Percentiles rank a stretch among this genome's conserved stretches.
Evolutionary conservation across 2,797 vertebrate genomes (phyloP).

Genomic region (Manis javanica): DNA sequence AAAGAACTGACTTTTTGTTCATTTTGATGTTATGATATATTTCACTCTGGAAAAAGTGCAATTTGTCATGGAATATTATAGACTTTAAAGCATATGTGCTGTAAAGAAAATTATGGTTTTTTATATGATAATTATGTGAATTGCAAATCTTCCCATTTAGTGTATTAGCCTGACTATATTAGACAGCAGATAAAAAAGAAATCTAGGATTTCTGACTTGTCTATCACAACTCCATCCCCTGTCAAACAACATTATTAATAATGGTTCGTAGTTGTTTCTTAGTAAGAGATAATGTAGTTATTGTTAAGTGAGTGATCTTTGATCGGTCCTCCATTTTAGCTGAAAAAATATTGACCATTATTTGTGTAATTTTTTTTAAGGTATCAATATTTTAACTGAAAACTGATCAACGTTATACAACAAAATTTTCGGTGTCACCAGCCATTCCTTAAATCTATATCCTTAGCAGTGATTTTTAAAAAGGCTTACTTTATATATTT

Average conservation of each 20-base stretch:
- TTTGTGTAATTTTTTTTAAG: constrained; percentile 53
- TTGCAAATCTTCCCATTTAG: constrained; percentile 28
- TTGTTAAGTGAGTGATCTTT: constrained; percentile 39
- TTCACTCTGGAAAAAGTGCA: constrained; percentile 35
- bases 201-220: constrained; percentile 29
- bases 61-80: constrained; percentile 51
- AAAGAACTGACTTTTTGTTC: constrained; percentile 63
- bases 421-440: constrained; percentile 25
- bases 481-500: constrained; percentile 23
- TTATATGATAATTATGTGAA: constrained; percentile 21
- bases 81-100: neutral
- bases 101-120: constrained; percentile 1
- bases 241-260: constrained; percentile 1
- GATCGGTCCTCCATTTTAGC: constrained; percentile 35
- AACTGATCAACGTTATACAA: constrained; percentile 24
- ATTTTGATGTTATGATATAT: constrained; percentile 55
- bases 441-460: constrained; percentile 4
- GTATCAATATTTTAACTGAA: constrained; percentile 46
- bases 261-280: constrained; percentile 24
- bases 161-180: constrained; percentile 31
- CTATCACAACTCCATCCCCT: neutral
- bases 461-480: constrained; percentile 50
- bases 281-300: constrained; percentile 22
- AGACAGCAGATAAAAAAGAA: neutral
- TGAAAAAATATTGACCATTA: neutral